Base-by-base conservation (phyloP, 2,888 invertebrate genomes). In the Tolmerus cingulatus region DNA sequence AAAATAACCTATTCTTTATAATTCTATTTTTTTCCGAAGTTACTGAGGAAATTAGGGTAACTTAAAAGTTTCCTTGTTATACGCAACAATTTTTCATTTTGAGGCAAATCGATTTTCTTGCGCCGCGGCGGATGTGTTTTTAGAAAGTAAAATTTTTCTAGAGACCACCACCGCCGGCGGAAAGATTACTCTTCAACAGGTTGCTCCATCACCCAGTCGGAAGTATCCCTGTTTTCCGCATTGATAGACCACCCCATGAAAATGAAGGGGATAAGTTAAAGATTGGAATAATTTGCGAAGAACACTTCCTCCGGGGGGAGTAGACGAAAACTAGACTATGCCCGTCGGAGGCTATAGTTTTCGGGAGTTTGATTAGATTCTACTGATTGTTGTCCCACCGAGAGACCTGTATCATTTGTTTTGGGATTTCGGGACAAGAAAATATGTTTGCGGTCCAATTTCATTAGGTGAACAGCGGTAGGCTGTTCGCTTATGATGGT, bases 61-160 rank as follows among this genome's bases (percentile, higher is more conserved):
- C 23, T 78, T 43, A 43, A 27, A 78, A 40, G 43, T 78, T 37
- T 78, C 23, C 43, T 23, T 43, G n/a, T 46, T 77, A 37, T 78
- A 66, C 27, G 37, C 37, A 78, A 77, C 19, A 34, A 16, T 77
- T 78, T 78, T 78, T 78, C 14, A 27, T 23, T 27, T 12, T 12
- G 27, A 12, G n/a, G 78, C 3, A 78, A 78, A 40, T 78, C 78
- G 43, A 81, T 81, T 81, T 81, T 81, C 34, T 43, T 81, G 27
- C 81, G 27, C 14, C 46, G 51, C 51, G 51, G 12, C 66, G 27
- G 66, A 66, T 66, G 66, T 66, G 23, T 12, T 66, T 1, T 66
- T 66, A 66, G 23, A 66, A 66, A 66, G 66, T 66, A 66, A 66
- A 66, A 66, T 66, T 66, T 66, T 66, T 66, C 27, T 66, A 19